Conservation (phyloP, 1,140 invertebrate species). For the Drosophila persimilis region DNA sequence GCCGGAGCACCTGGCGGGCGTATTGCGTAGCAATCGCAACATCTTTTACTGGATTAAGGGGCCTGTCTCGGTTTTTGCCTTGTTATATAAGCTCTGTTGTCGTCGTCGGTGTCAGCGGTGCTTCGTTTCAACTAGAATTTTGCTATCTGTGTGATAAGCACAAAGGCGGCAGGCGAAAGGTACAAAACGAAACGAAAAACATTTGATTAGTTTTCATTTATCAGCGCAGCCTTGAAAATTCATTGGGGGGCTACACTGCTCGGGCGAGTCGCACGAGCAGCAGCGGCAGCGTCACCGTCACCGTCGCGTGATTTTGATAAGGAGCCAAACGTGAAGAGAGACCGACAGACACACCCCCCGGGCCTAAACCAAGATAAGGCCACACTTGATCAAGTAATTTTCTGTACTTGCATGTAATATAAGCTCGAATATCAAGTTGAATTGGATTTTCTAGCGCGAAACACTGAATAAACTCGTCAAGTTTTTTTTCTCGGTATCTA, state of each 20-base stretch:
- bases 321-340: conserved; percentile 62
- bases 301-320: conserved; percentile 72
- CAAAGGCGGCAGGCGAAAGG: conserved; percentile 12
- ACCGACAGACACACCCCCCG: conserved; percentile 51
- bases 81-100: conserved; percentile 57
- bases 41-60: conserved; percentile 46
- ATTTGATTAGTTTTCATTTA: conserved; percentile 63
- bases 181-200: conserved; percentile 21
- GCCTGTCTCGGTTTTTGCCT: conserved; percentile 27
- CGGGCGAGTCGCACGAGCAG: conserved; percentile 23
- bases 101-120: conserved; percentile 6
- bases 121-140: conserved; percentile 33
- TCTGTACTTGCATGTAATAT: conserved; percentile 10
- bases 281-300: too few species aligned
- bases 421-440: background rate
- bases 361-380: conserved; percentile 18
- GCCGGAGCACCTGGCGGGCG: conserved; percentile 19
- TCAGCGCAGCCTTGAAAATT: conserved; percentile 62
- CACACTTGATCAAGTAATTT: conserved; percentile 29
- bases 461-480: conserved; percentile 48
- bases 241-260: conserved; percentile 46
- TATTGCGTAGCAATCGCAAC: conserved; percentile 56
- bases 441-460: conserved; percentile 7
- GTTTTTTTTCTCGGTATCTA: conserved; percentile 42
- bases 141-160: conserved; percentile 26